Evolutionary conservation across 2,113 vertebrate species (phyloP).

Genomic region (Isichthys henryi): DNA sequence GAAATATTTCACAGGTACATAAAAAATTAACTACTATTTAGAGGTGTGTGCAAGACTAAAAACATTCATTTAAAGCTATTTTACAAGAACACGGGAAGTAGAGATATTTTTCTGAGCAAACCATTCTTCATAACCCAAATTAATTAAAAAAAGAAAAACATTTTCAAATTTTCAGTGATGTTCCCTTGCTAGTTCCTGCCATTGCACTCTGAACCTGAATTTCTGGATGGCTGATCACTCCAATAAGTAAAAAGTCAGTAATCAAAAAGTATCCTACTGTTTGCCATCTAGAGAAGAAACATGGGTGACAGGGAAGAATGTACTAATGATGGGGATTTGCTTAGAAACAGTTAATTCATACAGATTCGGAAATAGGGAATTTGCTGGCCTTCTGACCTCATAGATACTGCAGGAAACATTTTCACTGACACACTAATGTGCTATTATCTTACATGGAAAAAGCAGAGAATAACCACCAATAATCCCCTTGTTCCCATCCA

Average conservation of each 20-base stretch:
- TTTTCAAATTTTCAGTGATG: no score
- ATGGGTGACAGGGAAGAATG: not conserved
- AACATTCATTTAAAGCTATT: not conserved
- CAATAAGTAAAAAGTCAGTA: not conserved
- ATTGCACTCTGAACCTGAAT: not conserved
- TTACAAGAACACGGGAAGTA: not conserved
- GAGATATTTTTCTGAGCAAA: not conserved
- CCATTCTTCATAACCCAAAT: no score
- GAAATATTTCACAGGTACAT: not conserved
- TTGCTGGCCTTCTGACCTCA: not conserved
- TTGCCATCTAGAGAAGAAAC: not conserved
- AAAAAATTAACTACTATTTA: not conserved
- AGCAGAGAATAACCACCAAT: not conserved
- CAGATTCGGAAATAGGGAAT: not conserved
- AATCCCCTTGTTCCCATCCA: not conserved
- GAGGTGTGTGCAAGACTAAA: not conserved
- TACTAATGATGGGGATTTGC: not conserved
- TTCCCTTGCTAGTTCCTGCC: not conserved
- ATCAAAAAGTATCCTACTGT: not conserved
- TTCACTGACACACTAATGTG: not conserved
- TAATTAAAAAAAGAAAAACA: no score
- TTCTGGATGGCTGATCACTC: not conserved
- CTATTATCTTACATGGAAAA: not conserved
- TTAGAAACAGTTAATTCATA: not conserved
- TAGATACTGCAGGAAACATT: not conserved